phyloP scores from a whole-genome alignment of 2,113 vertebrate species.

The Synodontis membranacea region DNA sequence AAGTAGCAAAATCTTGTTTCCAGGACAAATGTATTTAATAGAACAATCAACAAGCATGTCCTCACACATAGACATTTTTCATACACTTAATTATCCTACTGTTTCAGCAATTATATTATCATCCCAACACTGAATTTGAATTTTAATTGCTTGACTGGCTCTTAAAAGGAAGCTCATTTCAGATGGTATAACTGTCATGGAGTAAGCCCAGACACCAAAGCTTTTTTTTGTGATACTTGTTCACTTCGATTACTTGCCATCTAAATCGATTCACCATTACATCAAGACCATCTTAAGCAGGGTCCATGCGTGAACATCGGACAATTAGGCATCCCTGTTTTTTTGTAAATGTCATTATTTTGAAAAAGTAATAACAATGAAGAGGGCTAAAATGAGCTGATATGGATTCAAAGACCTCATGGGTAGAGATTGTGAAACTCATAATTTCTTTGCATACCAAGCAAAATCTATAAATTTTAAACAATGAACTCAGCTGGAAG shows the following conservation, averaged over 20 bases:
- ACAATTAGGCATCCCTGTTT: constrained; percentile 64
- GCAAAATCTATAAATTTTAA: constrained; percentile 45
- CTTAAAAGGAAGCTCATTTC: constrained; percentile 59
- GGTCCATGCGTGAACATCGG: constrained; percentile 59
- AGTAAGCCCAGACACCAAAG: constrained; percentile 32
- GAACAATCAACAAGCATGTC: constrained; percentile 43
- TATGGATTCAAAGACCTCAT: constrained; percentile 65
- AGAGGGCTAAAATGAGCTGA: constrained; percentile 62
- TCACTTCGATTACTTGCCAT: constrained; percentile 42
- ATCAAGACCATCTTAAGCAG: constrained; percentile 56
- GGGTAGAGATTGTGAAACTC: constrained; percentile 33
- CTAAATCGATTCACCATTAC: constrained; percentile 59
- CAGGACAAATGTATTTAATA: constrained; percentile 52
- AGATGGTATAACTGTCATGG: constrained; percentile 24
- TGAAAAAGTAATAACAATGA: constrained; percentile 64
- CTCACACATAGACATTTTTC: constrained; percentile 53
- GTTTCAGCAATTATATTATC: constrained; percentile 57
- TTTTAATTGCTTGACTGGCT: constrained; percentile 65
- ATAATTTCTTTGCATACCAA: constrained; percentile 28
- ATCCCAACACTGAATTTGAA: constrained; percentile 56
- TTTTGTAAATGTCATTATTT: constrained; percentile 53
- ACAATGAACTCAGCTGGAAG: not conserved
- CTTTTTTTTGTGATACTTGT: constrained; percentile 52
- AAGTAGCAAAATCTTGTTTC: constrained; percentile 58
- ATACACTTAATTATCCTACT: constrained; percentile 62